Conservation (phyloP, 1,140 invertebrate genomes). For the Drosophila albomicans region DNA sequence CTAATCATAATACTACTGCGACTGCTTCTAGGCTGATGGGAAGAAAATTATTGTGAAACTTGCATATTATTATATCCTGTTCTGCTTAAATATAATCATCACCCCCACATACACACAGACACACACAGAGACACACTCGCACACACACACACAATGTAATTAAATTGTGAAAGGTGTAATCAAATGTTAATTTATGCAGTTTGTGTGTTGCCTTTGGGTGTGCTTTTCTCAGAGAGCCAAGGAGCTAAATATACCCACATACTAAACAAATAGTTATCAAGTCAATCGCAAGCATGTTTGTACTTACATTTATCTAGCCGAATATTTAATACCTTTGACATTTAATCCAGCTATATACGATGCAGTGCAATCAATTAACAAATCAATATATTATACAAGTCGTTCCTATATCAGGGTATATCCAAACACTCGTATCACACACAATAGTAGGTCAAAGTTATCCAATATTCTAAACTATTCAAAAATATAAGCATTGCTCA, state of each 20-base stretch:
- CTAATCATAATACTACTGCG: background rate
- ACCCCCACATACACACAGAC: background rate
- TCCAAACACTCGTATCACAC: background rate
- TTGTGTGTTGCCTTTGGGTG: slow-evolving; percentile 8
- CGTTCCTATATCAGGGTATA: slow-evolving; percentile 1
- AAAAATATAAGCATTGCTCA: background rate
- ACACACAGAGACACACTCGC: no score
- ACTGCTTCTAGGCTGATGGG: background rate
- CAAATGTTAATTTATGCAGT: slow-evolving; percentile 38
- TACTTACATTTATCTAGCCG: slow-evolving; percentile 9
- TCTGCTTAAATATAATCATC: background rate
- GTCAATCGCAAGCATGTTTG: background rate
- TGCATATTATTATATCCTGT: slow-evolving; percentile 8
- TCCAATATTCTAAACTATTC: background rate
- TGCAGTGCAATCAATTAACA: background rate
- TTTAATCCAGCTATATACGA: background rate
- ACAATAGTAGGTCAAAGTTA: background rate
- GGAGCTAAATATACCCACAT: background rate
- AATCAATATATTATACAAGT: background rate
- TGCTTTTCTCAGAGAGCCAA: slow-evolving; percentile 3
- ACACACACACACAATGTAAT: slow-evolving; percentile 7
- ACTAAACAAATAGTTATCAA: background rate
- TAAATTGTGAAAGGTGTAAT: slow-evolving; percentile 17
- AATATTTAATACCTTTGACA: slow-evolving; percentile 2
- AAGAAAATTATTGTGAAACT: background rate